Evolutionary conservation across 1,140 invertebrate species (phyloP).

Genomic region (Stegodyphus mimosarum): DNA sequence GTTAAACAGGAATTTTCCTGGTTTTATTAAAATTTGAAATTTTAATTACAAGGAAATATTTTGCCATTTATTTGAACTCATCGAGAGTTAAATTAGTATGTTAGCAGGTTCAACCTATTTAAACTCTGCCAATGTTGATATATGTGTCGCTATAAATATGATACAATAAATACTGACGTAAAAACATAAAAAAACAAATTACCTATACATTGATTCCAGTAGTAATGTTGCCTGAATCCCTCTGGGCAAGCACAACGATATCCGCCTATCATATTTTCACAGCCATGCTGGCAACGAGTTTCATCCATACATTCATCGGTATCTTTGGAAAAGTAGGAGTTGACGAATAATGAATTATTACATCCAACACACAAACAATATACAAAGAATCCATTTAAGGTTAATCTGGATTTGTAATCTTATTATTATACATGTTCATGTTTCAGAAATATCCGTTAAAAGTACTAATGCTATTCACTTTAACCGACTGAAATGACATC

Average conservation of each 20-base stretch:
- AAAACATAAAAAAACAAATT: constrained; percentile 25
- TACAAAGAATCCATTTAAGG: background rate
- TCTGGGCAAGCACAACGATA: constrained; percentile 87
- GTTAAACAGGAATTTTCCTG: too few relatives aligned
- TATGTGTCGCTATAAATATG: too few relatives aligned
- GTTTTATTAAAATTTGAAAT: background rate
- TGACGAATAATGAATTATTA: too few relatives aligned
- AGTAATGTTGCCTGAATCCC: constrained; percentile 81
- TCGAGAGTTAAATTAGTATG: background rate
- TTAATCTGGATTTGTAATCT: background rate
- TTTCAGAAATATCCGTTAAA: too few relatives aligned
- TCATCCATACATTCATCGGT: constrained; percentile 92
- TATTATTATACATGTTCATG: too few relatives aligned
- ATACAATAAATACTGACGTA: too few relatives aligned
- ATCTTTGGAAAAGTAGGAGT: constrained; percentile 70
- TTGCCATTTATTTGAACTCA: background rate
- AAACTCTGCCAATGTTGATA: too few relatives aligned
- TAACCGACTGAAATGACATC: too few relatives aligned
- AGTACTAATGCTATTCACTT: too few relatives aligned
- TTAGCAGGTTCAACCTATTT: background rate
- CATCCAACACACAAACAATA: background rate
- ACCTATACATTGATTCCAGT: constrained; percentile 80
- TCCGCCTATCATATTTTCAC: constrained; percentile 87
- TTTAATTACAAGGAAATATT: background rate
- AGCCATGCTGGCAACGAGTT: constrained; percentile 84